Conservation (phyloP, 2,888 invertebrate genomes). For the Oscheius sp. region DNA sequence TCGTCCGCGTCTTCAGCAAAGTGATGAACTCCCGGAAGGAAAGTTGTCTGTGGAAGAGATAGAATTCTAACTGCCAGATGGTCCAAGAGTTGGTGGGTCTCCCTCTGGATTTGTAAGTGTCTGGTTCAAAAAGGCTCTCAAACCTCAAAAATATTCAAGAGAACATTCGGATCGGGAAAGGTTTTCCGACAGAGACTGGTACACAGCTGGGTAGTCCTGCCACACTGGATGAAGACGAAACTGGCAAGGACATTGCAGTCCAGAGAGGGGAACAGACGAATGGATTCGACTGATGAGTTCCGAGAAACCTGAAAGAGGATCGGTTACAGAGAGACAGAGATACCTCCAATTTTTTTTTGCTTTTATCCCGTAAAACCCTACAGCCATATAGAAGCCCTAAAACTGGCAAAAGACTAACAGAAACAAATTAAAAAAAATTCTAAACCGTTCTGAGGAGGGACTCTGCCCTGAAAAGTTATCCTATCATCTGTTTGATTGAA, state of each 20-base stretch:
- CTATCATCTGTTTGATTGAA: no score
- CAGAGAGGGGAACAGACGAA: conserved; percentile 33
- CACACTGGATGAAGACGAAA: conserved; percentile 46
- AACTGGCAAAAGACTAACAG: no score
- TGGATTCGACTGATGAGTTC: conserved; percentile 17
- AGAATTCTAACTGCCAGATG: conserved; percentile 48
- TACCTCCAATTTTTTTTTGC: not conserved
- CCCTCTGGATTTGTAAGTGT: conserved; percentile 33
- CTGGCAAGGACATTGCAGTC: conserved; percentile 23
- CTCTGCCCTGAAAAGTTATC: no score
- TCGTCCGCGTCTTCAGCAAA: conserved; percentile 14
- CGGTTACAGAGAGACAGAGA: not conserved
- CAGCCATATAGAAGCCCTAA: no score
- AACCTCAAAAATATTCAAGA: conserved; percentile 45
- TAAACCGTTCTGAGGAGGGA: no score
- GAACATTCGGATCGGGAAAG: conserved; percentile 42
- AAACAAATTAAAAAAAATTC: no score
- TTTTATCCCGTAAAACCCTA: no score
- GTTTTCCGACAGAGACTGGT: conserved; percentile 39
- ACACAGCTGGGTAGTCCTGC: conserved; percentile 40
- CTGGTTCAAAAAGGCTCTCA: not conserved
- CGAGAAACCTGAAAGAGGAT: not conserved
- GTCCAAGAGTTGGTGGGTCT: conserved; percentile 43
- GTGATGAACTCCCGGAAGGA: conserved; percentile 34
- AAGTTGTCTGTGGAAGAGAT: conserved; percentile 47